Evolutionary conservation across 2,888 invertebrate genomes (phyloP).

Genomic region (Eupithecia subumbrata): DNA sequence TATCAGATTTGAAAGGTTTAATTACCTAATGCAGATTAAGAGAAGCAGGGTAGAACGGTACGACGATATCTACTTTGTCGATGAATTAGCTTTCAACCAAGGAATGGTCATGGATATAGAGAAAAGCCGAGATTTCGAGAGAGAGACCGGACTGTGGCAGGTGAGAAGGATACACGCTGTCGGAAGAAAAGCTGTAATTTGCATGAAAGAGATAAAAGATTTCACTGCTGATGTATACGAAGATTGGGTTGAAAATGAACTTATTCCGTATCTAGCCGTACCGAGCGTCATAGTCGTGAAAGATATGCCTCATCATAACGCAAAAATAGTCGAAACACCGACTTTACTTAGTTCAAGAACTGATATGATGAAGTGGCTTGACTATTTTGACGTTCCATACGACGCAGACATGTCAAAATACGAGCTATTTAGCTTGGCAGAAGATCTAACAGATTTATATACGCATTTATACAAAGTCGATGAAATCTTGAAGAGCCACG

Average conservation of each 20-base stretch:
- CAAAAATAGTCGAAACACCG: slow-evolving; percentile 38
- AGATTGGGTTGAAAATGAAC: slow-evolving; percentile 42
- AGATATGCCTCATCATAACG: slow-evolving; percentile 39
- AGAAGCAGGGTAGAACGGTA: slow-evolving; percentile 26
- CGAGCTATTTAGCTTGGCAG: slow-evolving; percentile 50
- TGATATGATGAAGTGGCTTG: slow-evolving; percentile 52
- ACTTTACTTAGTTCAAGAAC: slow-evolving; percentile 39
- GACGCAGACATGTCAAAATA: slow-evolving; percentile 45
- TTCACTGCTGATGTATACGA: slow-evolving; percentile 40
- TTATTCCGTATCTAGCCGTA: slow-evolving; percentile 38
- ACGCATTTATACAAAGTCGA: slow-evolving; percentile 41
- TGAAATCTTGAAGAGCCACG: slow-evolving; percentile 39
- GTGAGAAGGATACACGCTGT: slow-evolving; percentile 46
- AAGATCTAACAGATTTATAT: slow-evolving; percentile 48
- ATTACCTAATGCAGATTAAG: slow-evolving; percentile 52
- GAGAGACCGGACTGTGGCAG: slow-evolving; percentile 20
- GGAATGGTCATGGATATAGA: slow-evolving; percentile 23
- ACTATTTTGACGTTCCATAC: slow-evolving; percentile 46
- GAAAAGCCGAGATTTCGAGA: slow-evolving; percentile 14
- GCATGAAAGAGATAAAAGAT: slow-evolving; percentile 26
- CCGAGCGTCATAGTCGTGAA: slow-evolving; percentile 49
- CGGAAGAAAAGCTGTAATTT: slow-evolving; percentile 36
- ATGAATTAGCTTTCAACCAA: slow-evolving; percentile 42
- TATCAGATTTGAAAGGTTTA: slow-evolving; percentile 53
- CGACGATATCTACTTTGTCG: slow-evolving; percentile 49